These are phyloP conservation scores for Pterobdella sp. DNA, from an alignment of 2,888 invertebrate species.

Conservation along the genomic window DNA sequence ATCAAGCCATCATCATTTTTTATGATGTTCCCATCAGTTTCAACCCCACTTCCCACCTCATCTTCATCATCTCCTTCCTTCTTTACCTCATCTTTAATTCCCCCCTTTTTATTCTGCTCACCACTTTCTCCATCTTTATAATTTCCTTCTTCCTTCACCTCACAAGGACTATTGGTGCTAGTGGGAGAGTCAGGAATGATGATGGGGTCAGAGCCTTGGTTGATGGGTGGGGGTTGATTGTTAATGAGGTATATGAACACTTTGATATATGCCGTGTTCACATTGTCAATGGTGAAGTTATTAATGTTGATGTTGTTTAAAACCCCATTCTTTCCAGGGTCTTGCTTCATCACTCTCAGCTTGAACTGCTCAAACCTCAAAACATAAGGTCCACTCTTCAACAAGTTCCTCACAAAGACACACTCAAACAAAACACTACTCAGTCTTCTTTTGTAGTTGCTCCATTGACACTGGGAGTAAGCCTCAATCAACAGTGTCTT, in stretches of 20 bases:
- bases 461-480: slow-evolving; percentile 10
- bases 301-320: not conserved
- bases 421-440: not conserved
- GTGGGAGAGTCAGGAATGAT: slow-evolving; percentile 5
- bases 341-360: slow-evolving; percentile 1
- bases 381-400: not conserved
- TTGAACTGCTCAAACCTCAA: slow-evolving; percentile 2
- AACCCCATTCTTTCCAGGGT: not conserved
- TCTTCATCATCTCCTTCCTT: not conserved
- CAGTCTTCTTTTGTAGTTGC: not conserved
- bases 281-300: slow-evolving; percentile 2
- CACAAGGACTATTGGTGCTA: not conserved
- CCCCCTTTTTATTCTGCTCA: not conserved
- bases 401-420: not conserved
- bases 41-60: too few relatives aligned
- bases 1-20: too few relatives aligned
- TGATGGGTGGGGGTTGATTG: not conserved
- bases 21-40: too few relatives aligned
- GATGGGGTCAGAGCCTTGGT: not conserved
- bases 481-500: slow-evolving; percentile 5
- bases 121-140: not conserved
- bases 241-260: not conserved
- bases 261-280: slow-evolving; percentile 1
- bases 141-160: too few relatives aligned
- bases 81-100: not conserved